Evolutionary conservation across 2,888 invertebrate genomes (phyloP), one percentile per base, ranked within the genome.

Genomic region (Campoplex nolae): DNA sequence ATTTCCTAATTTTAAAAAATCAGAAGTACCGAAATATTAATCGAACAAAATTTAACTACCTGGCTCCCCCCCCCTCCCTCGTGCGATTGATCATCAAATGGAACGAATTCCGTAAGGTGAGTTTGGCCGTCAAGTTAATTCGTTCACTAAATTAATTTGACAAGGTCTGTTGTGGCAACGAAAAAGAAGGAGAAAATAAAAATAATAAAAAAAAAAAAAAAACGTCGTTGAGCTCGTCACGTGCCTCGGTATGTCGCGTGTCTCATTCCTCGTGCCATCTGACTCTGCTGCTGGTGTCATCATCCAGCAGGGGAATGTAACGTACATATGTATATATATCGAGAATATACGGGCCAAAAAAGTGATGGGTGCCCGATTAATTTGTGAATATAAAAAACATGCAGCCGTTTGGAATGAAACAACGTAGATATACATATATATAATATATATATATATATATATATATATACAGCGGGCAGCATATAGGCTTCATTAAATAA

Each of bases 301-400:
- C 74, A 56, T 38, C 35, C 67, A 54, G 65, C 62, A 28, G 77
- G 51, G 54, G 54, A 79, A 77, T 71, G 70, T 83, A 75, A 67
- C 56, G 45, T 71, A 58, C 58, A 58, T 45, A 56, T 38, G 56
- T 71, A 79, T 23, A 56, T 32, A 54, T 23, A 23, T 23, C 23
- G 23, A 8, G 71, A 74, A 79, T 85, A 91, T 88, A 88, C 86
- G 89, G 88, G 88, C 89, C 91, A 91, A 92, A 88, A 84, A 88
- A 90, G 90, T 91, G 92, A 92, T 92, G 88, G 91, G 48, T 23
- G 80, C 86, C 82, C 92, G 90, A 93, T 92, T 93, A 93, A 93
- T 93, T 93, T 92, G 89, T 89, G 89, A 89, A 90, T 90, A 86
- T 81, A 45, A 85, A 89, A 58, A 75, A 75, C 86, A 89, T 89